phyloP scores from a whole-genome alignment of 2,797 vertebrate genomes.

The Clarias fuscus region DNA sequence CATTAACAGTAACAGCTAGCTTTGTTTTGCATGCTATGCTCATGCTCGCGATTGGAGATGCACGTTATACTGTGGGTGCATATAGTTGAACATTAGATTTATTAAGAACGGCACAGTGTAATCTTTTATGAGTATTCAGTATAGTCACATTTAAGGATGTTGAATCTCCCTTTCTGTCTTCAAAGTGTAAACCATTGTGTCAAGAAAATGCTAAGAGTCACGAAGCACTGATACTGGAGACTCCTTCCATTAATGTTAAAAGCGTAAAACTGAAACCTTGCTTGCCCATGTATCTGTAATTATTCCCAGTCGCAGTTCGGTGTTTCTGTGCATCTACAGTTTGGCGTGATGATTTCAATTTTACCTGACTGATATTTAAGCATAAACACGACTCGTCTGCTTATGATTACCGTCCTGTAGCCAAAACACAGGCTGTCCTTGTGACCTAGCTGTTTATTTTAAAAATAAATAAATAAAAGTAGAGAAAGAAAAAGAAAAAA shows the following conservation, averaged over 20 bases:
- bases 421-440: not conserved
- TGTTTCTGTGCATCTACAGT: not conserved
- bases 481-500: too few relatives aligned
- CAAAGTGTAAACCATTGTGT: not conserved
- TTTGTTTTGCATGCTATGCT: not conserved
- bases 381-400: not conserved
- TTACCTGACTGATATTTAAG: not conserved
- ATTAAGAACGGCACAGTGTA: not conserved
- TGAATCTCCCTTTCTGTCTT: not conserved
- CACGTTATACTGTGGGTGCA: not conserved
- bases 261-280: not conserved
- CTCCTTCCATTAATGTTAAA: not conserved
- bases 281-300: not conserved
- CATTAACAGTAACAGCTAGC: constrained; percentile 14
- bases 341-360: not conserved
- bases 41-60: not conserved
- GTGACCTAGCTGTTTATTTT: not conserved
- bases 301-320: not conserved
- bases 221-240: not conserved
- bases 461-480: not conserved
- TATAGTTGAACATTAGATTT: not conserved
- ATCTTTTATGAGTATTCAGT: not conserved
- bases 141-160: not conserved
- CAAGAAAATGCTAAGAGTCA: not conserved
- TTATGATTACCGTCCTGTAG: not conserved